Conservation (phyloP, 2,888 invertebrate species). For the Diachrysia chrysitis region DNA sequence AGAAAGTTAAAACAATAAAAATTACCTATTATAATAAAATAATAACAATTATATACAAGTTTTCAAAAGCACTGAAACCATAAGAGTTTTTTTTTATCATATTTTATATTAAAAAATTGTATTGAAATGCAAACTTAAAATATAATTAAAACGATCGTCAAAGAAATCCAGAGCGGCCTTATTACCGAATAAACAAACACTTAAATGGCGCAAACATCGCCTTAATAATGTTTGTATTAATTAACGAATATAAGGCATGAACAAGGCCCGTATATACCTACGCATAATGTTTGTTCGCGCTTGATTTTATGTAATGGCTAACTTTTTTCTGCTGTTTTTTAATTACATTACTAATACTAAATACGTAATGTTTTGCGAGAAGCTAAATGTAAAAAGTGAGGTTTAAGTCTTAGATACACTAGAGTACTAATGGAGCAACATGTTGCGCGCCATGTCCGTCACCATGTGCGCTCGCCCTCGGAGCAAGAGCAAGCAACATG, state of each 20-base stretch:
- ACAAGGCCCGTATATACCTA: not conserved
- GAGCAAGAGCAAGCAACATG: too few species aligned
- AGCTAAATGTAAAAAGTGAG: too few species aligned
- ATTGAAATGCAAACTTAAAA: not conserved
- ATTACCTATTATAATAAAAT: too few species aligned
- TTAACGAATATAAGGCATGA: not conserved
- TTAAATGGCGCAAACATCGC: not conserved
- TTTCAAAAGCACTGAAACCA: too few species aligned
- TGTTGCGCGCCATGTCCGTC: too few species aligned
- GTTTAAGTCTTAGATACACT: too few species aligned
- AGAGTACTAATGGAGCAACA: too few species aligned
- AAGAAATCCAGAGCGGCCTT: not conserved
- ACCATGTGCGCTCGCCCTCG: too few species aligned
- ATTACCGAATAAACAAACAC: not conserved
- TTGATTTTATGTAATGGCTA: not conserved
- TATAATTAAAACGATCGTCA: not conserved
- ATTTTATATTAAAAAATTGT: not conserved
- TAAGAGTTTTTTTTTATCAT: too few species aligned
- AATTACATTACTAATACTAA: not conserved
- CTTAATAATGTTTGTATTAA: slow-evolving; percentile 1
- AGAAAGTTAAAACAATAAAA: too few species aligned
- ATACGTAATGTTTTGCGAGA: too few species aligned
- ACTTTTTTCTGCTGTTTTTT: not conserved
- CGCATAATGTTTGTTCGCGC: not conserved
- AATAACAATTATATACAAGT: too few species aligned